Evolutionary conservation across 2,888 invertebrate genomes (phyloP), one percentile per base, ranked within the genome.

Genomic region (Vesta saturnalis): DNA sequence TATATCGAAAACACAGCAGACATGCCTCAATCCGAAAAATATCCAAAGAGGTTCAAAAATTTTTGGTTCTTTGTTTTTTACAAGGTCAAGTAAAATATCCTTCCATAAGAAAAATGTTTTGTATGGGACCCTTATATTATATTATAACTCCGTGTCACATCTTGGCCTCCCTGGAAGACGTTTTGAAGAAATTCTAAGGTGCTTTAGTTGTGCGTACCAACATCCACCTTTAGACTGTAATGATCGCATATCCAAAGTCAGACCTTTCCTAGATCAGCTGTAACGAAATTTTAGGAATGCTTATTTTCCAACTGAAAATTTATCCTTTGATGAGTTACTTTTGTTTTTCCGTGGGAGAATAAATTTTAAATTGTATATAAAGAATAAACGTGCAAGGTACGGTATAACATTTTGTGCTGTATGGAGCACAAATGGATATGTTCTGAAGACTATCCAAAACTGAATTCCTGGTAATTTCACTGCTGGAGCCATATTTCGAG

Each of bases 341-440:
- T 49, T 49, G 4, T 4, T 15, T 15, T 49, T 46, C 14, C 46
- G 46, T 46, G 46, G 49, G 8, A 2, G 49, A 49, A 2, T 49
- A 6, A 49, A 49, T 4, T 49, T 49, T 18, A 49, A 16, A 18
- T 15, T 49, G 49, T 49, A 49, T 16, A 49, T 49, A 49, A 49
- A 49, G 15, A 49, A 49, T 49, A 49, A 49, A 12, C 15, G 18
- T 16, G 8, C 49, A 15, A 49, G 49, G 15, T 49, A 49, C 15
- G 49, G 18, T 6, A 15, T 22, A n/a, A 22, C 3, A 55, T 22
- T 22, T 55, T 22, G 21, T 22, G 18, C 14, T 12, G 8, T 55
- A n/a, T 55, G 21, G 8, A 22, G 21, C 55, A 55, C n/a, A n/a
- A 5, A 52, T 52, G 52, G 18, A n/a, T 52, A 52, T 52, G n/a